phyloP scores from a whole-genome alignment of 2,113 vertebrate genomes.

The Fulmarus glacialis region DNA sequence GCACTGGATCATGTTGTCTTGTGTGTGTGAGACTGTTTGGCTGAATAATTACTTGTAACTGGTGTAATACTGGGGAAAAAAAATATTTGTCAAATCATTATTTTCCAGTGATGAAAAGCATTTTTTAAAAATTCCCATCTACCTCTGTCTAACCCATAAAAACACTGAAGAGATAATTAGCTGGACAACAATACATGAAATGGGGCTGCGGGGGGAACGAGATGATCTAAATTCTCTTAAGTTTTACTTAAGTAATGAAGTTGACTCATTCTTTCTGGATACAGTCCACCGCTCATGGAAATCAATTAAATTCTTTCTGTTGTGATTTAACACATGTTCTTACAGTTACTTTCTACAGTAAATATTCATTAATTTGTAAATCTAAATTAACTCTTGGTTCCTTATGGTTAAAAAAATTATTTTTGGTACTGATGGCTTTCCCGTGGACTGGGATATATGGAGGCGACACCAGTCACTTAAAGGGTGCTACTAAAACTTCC shows the following conservation, averaged over 20 bases:
- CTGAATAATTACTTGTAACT: background rate
- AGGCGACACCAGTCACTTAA: background rate
- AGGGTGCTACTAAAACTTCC: background rate
- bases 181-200: background rate
- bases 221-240: background rate
- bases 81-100: rapidly evolving
- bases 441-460: background rate
- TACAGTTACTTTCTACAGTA: background rate
- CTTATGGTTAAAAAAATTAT: background rate
- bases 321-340: slow-evolving; percentile 9
- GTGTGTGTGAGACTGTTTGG: rapidly evolving
- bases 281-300: slow-evolving; percentile 25
- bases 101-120: background rate
- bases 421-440: background rate
- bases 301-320: slow-evolving; percentile 30
- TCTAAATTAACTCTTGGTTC: background rate
- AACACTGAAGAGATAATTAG: rapidly evolving
- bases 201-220: background rate
- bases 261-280: slow-evolving; percentile 66
- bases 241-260: slow-evolving; percentile 1
- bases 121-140: background rate
- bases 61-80: rapidly evolving
- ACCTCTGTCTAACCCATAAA: rapidly evolving
- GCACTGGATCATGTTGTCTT: rapidly evolving
- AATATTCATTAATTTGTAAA: slow-evolving; percentile 14